Conservation (phyloP, 2,888 invertebrate species). For the Microchrysa polita region DNA sequence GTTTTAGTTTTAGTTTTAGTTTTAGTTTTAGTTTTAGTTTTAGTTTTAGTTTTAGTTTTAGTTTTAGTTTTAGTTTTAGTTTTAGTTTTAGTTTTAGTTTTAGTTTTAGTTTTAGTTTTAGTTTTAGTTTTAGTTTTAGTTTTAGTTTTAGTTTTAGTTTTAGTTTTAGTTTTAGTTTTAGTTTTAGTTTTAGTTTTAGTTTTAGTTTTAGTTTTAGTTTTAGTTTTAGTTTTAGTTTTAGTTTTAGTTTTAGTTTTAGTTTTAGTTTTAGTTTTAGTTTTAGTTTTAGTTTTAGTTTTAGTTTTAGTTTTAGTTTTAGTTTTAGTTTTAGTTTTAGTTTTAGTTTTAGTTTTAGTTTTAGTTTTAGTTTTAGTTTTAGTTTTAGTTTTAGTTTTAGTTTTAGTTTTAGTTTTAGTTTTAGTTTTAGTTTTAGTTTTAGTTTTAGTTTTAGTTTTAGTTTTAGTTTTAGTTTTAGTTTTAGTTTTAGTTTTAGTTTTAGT, state of each 20-base stretch:
- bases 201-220: not conserved
- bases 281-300: not conserved
- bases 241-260: not conserved
- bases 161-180: not conserved
- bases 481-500: not conserved
- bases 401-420: not conserved
- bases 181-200: not conserved
- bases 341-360: not conserved
- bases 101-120: not conserved
- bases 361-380: not conserved
- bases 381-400: not conserved
- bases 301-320: not conserved
- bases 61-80: not conserved
- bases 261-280: not conserved
- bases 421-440: not conserved
- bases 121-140: not conserved
- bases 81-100: not conserved
- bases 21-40: not conserved
- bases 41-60: not conserved
- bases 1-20: not conserved
- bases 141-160: not conserved
- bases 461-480: not conserved
- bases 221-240: not conserved
- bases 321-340: not conserved
- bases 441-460: not conserved